Conservation (phyloP, 2,888 invertebrate genomes). For the Orthosia gracilis region DNA sequence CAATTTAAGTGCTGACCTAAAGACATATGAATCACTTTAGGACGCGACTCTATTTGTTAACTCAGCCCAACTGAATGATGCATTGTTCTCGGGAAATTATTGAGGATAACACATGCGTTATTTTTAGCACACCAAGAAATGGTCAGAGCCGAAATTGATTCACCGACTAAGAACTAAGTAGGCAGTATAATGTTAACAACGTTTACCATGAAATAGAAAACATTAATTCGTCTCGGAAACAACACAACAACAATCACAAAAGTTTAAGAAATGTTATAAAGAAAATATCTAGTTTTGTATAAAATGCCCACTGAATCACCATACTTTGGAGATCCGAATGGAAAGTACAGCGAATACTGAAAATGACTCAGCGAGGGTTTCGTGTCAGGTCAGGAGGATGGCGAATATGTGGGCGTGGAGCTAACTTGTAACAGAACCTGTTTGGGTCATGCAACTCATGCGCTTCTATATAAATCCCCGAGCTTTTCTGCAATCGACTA, state of each 20-base stretch:
- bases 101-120: slow-evolving; percentile 68
- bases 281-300: background rate
- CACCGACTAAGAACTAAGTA: slow-evolving; percentile 14
- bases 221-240: background rate
- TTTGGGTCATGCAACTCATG: slow-evolving; percentile 88
- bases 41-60: slow-evolving; percentile 75
- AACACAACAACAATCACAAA: background rate
- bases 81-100: slow-evolving; percentile 76
- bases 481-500: slow-evolving; percentile 81
- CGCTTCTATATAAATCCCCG: slow-evolving; percentile 85
- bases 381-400: slow-evolving; percentile 82
- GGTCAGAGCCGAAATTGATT: slow-evolving; percentile 47
- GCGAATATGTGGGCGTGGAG: slow-evolving; percentile 82
- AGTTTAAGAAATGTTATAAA: background rate
- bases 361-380: slow-evolving; percentile 81
- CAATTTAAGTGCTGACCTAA: slow-evolving; percentile 34
- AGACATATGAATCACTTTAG: slow-evolving; percentile 72
- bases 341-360: slow-evolving; percentile 59
- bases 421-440: slow-evolving; percentile 85
- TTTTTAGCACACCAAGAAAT: slow-evolving; percentile 66
- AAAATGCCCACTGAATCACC: slow-evolving; percentile 22
- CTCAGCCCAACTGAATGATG: slow-evolving; percentile 75
- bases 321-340: slow-evolving; percentile 34
- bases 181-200: slow-evolving; percentile 3
- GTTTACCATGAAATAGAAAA: background rate